Evolutionary conservation across 2,888 invertebrate species (phyloP).

Genomic region (Norana najaformis): DNA sequence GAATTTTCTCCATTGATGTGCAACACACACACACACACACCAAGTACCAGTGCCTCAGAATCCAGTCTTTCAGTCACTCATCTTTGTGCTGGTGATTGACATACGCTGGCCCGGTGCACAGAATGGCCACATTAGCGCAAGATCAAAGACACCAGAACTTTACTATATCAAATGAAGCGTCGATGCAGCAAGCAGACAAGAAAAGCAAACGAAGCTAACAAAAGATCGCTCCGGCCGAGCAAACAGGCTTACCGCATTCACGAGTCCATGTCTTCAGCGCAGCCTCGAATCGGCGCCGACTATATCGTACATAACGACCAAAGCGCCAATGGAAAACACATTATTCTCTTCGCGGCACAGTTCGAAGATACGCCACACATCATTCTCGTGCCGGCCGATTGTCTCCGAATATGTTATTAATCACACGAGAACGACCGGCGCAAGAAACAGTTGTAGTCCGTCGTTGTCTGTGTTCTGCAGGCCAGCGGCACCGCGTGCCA

Average conservation of each 20-base stretch:
- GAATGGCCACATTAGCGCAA: conserved; percentile 7
- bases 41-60: background rate
- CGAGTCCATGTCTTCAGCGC: background rate
- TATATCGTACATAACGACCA: too few relatives aligned
- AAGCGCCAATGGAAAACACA: background rate
- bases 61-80: background rate
- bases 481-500: background rate
- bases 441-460: background rate
- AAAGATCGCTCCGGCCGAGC: background rate
- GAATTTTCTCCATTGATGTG: background rate
- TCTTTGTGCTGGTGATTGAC: conserved; percentile 5
- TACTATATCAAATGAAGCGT: background rate
- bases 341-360: background rate
- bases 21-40: background rate
- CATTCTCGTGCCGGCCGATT: conserved; percentile 13
- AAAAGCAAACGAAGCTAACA: conserved; percentile 13
- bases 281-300: background rate
- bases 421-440: background rate
- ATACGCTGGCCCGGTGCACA: background rate
- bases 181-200: conserved; percentile 1
- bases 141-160: conserved; percentile 13
- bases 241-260: conserved; percentile 13
- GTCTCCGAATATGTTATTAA: conserved; percentile 5
- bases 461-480: background rate
- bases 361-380: conserved; percentile 1